phyloP scores from a whole-genome alignment of 2,888 invertebrate genomes.

The Sarcophaga rosellei region DNA sequence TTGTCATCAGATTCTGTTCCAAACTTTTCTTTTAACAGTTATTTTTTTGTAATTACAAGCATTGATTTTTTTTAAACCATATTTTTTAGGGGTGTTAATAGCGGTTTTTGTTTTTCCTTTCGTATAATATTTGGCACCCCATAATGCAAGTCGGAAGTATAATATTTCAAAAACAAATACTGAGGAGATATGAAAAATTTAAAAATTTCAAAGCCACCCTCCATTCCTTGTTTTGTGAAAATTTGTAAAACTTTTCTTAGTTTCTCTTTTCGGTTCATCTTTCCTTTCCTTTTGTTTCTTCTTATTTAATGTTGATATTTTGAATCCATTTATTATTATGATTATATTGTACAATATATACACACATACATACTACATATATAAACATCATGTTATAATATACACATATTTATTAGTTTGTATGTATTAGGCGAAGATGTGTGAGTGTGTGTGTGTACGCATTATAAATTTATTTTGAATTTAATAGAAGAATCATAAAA shows the following conservation, averaged over 20 bases:
- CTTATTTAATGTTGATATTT: constrained; percentile 31
- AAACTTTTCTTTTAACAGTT: neutral
- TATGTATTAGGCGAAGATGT: neutral
- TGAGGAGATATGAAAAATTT: neutral
- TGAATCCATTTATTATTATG: constrained; percentile 6
- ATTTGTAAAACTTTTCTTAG: constrained; percentile 8
- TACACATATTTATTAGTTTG: neutral
- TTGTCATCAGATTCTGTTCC: neutral
- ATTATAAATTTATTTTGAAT: constrained; percentile 2
- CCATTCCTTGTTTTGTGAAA: constrained; percentile 1
- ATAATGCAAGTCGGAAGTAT: constrained; percentile 1
- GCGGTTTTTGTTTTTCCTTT: neutral
- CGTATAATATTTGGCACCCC: neutral
- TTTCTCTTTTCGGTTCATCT: no score
- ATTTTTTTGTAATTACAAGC: neutral
- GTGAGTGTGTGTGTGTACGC: neutral
- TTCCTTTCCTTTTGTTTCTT: neutral
- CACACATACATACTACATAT: no score
- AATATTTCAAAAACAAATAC: neutral
- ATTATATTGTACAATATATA: neutral
- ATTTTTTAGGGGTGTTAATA: constrained; percentile 17
- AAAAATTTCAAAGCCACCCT: neutral
- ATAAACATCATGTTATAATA: no score
- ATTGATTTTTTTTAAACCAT: neutral
- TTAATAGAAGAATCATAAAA: neutral